These are phyloP conservation scores for Ophiothrix spiculata DNA, from an alignment of 35 echinoderm and acorn worm species.

Conservation along the genomic window DNA sequence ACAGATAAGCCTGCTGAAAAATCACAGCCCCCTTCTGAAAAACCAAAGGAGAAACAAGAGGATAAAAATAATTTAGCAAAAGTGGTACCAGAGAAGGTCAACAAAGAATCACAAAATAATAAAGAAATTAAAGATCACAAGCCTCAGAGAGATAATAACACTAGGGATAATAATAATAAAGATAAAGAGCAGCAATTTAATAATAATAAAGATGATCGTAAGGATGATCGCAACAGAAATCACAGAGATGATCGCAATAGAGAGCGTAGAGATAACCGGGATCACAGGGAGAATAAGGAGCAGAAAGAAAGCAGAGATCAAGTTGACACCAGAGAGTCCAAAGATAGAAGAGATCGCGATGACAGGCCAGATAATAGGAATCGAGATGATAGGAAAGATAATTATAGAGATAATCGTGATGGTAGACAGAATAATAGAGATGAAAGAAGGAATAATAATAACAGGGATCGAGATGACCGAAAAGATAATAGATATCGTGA, in stretches of 20 bases:
- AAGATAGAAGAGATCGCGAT: too few species aligned
- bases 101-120: slow-evolving; percentile 40
- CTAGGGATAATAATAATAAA: neutral
- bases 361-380: too few species aligned
- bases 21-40: neutral
- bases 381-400: too few species aligned
- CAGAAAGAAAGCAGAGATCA: slow-evolving; percentile 1
- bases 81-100: slow-evolving; percentile 3
- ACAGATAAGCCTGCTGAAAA: neutral
- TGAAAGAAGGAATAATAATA: too few species aligned
- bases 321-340: too few species aligned
- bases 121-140: too few species aligned
- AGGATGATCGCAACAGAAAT: neutral
- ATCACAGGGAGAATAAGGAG: neutral
- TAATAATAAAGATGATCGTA: neutral
- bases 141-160: too few species aligned
- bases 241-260: neutral
- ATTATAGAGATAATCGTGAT: too few species aligned
- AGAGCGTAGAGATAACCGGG: slow-evolving; percentile 17
- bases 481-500: too few species aligned
- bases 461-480: too few species aligned
- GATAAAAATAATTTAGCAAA: slow-evolving; percentile 23
- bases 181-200: neutral
- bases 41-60: slow-evolving; percentile 28
- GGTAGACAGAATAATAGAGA: too few species aligned